These are phyloP conservation scores for Engystomops pustulosus DNA, from an alignment of 2,113 vertebrate genomes.

Conservation along the genomic window DNA sequence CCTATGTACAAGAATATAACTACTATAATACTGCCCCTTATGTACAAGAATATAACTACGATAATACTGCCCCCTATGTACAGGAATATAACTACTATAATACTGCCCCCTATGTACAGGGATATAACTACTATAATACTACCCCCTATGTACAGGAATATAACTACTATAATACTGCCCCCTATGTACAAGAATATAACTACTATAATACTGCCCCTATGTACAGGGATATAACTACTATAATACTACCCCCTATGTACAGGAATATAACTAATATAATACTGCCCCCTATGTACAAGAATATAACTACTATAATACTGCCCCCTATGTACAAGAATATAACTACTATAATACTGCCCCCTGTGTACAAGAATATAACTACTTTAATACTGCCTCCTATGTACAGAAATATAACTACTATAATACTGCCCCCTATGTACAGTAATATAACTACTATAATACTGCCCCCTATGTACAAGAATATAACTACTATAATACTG, in stretches of 20 bases:
- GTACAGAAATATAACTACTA: conserved; percentile 3
- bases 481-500: too few relatives aligned
- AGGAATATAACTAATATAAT: not conserved
- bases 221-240: conserved; percentile 5
- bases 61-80: not conserved
- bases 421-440: not conserved
- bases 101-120: not conserved
- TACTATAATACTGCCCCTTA: conserved; percentile 1
- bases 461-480: not conserved
- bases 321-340: too few relatives aligned
- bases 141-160: too few relatives aligned
- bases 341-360: not conserved
- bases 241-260: not conserved
- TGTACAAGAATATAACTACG: not conserved
- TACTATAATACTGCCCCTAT: not conserved
- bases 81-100: not conserved
- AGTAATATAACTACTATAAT: conserved; percentile 15
- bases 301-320: too few relatives aligned
- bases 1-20: conserved; percentile 11
- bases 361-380: not conserved
- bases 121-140: too few relatives aligned
- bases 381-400: not conserved
- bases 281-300: not conserved
- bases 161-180: not conserved
- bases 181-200: conserved; percentile 1